Conservation (phyloP, 2,797 vertebrate species). For the Mycteria americana region DNA sequence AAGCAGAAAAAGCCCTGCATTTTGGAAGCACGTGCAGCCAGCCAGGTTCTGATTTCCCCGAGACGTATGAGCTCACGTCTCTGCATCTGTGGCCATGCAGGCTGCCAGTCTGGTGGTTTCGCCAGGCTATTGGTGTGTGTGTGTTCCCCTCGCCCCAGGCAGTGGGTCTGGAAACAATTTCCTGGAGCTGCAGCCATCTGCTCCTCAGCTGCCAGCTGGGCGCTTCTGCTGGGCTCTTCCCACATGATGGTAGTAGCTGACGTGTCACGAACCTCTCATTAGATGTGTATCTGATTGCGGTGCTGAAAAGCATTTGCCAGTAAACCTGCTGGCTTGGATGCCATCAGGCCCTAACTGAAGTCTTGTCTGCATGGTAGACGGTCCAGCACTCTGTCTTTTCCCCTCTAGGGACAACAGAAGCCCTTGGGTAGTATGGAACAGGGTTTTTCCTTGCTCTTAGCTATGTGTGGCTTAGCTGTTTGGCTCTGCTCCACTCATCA, state of each 20-base stretch:
- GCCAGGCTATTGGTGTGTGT: not conserved
- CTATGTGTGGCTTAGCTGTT: not conserved
- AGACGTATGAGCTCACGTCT: not conserved
- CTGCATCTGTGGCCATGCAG: accelerated
- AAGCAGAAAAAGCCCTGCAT: accelerated
- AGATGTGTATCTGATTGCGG: not conserved
- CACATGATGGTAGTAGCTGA: not conserved
- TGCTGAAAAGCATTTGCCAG: not conserved
- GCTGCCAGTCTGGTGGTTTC: not conserved
- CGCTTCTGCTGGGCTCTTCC: not conserved
- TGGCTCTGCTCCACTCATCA: not conserved
- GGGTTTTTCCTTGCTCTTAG: not conserved
- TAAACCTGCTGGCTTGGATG: not conserved
- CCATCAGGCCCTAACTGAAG: not conserved
- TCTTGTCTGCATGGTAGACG: accelerated
- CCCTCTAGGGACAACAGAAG: not conserved
- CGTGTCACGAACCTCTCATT: not conserved
- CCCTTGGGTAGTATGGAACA: not conserved
- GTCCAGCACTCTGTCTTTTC: not conserved
- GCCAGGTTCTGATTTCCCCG: not conserved
- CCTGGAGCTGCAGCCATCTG: not conserved
- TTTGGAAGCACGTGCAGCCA: not conserved
- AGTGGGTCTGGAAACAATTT: not conserved
- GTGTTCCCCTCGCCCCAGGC: not conserved
- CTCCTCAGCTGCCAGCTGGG: not conserved